Evolutionary conservation across 35 echinoderm and acorn worm species (phyloP), one percentile per base, ranked within the genome.

Genomic region (Heliocidaris erythrogramma): DNA sequence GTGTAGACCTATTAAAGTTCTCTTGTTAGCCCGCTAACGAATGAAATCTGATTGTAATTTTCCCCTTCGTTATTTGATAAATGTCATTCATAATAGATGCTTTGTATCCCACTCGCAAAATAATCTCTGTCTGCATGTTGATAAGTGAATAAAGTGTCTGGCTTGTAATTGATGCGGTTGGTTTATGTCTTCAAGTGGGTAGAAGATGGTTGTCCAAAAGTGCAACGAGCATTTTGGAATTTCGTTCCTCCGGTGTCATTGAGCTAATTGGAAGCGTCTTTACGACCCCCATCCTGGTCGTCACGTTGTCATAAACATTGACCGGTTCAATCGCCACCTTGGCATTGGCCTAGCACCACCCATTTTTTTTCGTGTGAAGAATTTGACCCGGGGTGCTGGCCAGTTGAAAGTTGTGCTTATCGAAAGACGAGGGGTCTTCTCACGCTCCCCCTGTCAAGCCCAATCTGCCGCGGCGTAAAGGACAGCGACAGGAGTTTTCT

Each of bases 381-480:
- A 78, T n/a, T 4, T 24, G 65, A 27, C 65, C 65, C 65, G 21
- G 27, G 65, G 65, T 78, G 65, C 65, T 78, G 65, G 65, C 65
- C 65, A n/a, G 65, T 78, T 78, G 65, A 78, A 78, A 78, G 65
- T 78, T 78, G 24, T 78, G 65, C 65, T 78, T 78, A 78, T 78
- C 65, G 65, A 21, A 24, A 78, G 27, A n/a, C 27, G 65, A 78
- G 65, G 65, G 65, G 18, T 18, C 87, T 89, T 89, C 47, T 48
- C 87, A 32, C 47, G 87, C 47, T 48, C 87, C 87, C 87, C 87
- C 13, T 89, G 87, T 89, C 87, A 89, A 89, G 18, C 47, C 47
- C 87, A 32, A 89, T 89, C 87, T 48, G 87, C 87, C 12, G 2
- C 7, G 12, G 31, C 11, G 18, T 48, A 42, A 32, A 89, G 87